Base-by-base conservation (phyloP, 1,140 invertebrate species). In the Micrasema minimum region DNA sequence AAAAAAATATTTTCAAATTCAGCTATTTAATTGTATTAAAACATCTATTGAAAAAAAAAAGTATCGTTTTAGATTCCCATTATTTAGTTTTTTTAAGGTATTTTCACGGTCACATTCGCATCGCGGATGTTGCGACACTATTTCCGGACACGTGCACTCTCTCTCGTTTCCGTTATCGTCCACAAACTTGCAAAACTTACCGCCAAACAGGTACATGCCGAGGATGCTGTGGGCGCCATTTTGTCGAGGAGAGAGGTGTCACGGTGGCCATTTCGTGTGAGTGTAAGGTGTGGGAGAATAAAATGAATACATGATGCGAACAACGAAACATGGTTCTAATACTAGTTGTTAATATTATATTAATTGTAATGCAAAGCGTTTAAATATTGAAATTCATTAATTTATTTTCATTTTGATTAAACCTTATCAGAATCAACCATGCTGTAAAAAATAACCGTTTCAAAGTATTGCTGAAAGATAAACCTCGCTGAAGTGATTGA, bases 11-110 rank as follows among this genome's bases (percentile, higher is more conserved):
- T n/a, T n/a, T n/a, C n/a, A n/a, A n/a, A n/a, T n/a, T n/a, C n/a
- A n/a, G n/a, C n/a, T n/a, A n/a, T n/a, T n/a, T n/a, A n/a, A n/a
- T n/a, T n/a, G n/a, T n/a, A n/a, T n/a, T n/a, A n/a, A n/a, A n/a
- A n/a, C n/a, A n/a, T n/a, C n/a, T n/a, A n/a, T n/a, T n/a, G n/a
- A n/a, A n/a, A n/a, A n/a, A n/a, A n/a, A n/a, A n/a, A n/a, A n/a
- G n/a, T n/a, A n/a, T n/a, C n/a, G n/a, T n/a, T n/a, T n/a, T n/a
- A n/a, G n/a, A n/a, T n/a, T n/a, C n/a, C n/a, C n/a, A n/a, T n/a
- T n/a, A n/a, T n/a, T n/a, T n/a, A n/a, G n/a, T n/a, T n/a, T 93
- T 94, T 91, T 97, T 96, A 91, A 96, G 97, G 88, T 97, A 94
- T 88, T 96, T 97, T 81, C n/a, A n/a, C 96, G 90, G 89, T 96